Base-by-base conservation (phyloP, 2,888 invertebrate species). In the Drosophila paracracens region DNA sequence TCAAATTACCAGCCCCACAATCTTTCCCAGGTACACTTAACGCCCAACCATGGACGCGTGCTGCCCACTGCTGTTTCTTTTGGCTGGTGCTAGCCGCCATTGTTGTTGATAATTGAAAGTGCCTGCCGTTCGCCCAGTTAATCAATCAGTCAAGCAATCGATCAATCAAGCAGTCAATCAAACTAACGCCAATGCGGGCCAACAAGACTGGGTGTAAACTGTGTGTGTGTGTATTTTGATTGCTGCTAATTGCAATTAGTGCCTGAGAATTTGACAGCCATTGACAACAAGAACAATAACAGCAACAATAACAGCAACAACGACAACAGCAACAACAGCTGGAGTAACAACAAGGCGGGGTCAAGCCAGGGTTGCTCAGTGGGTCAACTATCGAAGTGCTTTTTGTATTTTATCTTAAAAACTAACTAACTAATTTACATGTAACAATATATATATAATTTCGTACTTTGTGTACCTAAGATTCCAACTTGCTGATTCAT, bases 211-310 rank as follows among this genome's bases (percentile, higher is more conserved):
- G 21, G 27, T 5, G 35, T 8, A 35, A 31, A 35, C 36, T 38
- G 54, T 56, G 52, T 21, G 40, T 52, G 54, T 62, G 65, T 73
- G 64, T 52, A 57, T 65, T 43, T 38, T 18, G 50, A 36, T 43
- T 56, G 36, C 29, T 62, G 74, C 79, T 81, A 81, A 81, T 81
- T 81, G 76, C 81, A 81, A 81, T 81, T 81, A 81, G 82, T 64
- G 64, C 53, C 77, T 62, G 74, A 57, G 50, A 69, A 79, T 79
- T 76, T 78, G 78, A 72, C 76, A 72, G 65, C 43, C 36, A 50
- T 61, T 57, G 27, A 40, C 58, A 61, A 38, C 52, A 67, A 63
- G 57, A 65, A 36, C 36, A 61, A 29, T 11, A 57, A 33, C n/a
- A 29, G n/a, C 51, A 38, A 27, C 46, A 13, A 40, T 10, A 54